Conservation (phyloP, 2,888 invertebrate species). For the Tupiocoris notatus region DNA sequence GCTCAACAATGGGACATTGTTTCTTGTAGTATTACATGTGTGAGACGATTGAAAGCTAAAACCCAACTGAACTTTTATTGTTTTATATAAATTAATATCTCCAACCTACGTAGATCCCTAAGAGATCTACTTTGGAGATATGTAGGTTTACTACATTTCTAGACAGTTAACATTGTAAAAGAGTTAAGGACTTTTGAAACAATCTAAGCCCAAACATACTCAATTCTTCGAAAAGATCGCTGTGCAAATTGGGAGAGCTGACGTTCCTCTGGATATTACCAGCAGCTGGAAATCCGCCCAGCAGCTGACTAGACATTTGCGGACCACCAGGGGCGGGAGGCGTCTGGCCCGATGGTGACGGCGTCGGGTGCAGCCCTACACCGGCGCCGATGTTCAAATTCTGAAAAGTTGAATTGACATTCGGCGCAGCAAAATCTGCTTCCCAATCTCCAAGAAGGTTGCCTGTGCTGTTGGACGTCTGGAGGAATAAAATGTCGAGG, state of each 20-base stretch:
- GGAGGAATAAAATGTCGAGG: not conserved
- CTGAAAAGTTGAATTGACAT: slow-evolving; percentile 34
- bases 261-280: slow-evolving; percentile 55
- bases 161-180: not conserved
- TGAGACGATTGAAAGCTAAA: no score
- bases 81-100: no score
- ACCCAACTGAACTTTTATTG: no score
- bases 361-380: slow-evolving; percentile 1
- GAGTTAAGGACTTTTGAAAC: slow-evolving; percentile 44
- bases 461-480: slow-evolving; percentile 35
- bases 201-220: no score
- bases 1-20: not conserved
- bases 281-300: slow-evolving; percentile 2
- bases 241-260: slow-evolving; percentile 59
- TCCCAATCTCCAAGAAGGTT: slow-evolving; percentile 46
- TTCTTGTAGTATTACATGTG: no score
- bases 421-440: slow-evolving; percentile 34
- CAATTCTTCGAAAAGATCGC: slow-evolving; percentile 75
- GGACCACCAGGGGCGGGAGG: no score
- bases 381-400: slow-evolving; percentile 30
- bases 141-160: no score
- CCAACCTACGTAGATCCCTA: no score
- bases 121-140: no score
- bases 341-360: slow-evolving; percentile 11
- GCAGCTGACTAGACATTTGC: slow-evolving; percentile 18